phyloP scores from a whole-genome alignment of 2,113 vertebrate species.

The Glaucidium brasilianum region DNA sequence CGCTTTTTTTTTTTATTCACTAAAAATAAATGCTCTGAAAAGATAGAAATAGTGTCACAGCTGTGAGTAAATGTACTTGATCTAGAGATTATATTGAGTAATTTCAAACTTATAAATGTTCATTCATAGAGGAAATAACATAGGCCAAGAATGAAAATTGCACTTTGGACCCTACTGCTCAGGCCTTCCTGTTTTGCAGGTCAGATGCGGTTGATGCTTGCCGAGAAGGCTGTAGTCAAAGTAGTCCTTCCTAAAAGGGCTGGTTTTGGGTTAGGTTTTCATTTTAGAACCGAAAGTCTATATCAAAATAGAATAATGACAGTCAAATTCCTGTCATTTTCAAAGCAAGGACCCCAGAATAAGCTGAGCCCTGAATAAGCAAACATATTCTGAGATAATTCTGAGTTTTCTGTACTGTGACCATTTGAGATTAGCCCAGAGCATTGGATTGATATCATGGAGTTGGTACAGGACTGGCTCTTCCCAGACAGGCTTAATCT shows the following conservation, averaged over 20 bases:
- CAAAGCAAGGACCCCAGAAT: neutral
- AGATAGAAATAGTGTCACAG: slow-evolving; percentile 14
- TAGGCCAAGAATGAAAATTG: neutral
- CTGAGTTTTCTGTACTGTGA: neutral
- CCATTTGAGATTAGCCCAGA: neutral
- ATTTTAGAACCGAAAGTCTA: neutral
- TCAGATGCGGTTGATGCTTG: neutral
- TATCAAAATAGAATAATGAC: neutral
- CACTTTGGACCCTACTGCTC: neutral
- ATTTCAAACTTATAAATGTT: neutral
- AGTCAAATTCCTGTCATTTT: neutral
- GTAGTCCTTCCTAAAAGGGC: neutral
- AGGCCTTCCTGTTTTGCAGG: neutral
- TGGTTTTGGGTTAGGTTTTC: neutral
- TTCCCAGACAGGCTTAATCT: neutral
- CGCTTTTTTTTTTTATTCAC: neutral
- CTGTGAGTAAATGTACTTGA: neutral
- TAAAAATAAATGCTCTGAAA: neutral
- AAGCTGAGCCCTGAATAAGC: neutral
- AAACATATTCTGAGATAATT: neutral
- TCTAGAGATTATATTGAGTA: neutral
- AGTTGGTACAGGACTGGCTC: neutral
- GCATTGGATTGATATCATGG: neutral
- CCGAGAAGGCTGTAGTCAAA: neutral
- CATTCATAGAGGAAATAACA: neutral